phyloP scores from a whole-genome alignment of 2,113 vertebrate genomes.

The Cryptotis parvus region DNA sequence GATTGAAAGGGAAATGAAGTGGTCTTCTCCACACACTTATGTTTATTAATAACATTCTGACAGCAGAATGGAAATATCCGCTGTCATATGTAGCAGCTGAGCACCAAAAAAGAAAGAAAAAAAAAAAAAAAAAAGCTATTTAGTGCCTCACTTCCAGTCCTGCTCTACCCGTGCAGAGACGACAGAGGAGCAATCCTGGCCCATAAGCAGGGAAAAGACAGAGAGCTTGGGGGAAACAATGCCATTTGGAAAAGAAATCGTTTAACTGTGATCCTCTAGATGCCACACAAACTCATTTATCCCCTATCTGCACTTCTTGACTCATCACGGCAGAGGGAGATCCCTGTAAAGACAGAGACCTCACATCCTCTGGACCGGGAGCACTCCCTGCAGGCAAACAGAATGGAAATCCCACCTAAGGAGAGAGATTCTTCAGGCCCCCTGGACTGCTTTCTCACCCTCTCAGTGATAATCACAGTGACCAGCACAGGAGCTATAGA shows the following conservation, averaged over 20 bases:
- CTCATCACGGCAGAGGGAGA: background rate
- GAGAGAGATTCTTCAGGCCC: slow-evolving; percentile 37
- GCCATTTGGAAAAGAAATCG: background rate
- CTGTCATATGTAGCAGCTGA: slow-evolving; percentile 96
- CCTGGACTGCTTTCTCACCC: slow-evolving; percentile 30
- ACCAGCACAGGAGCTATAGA: slow-evolving; percentile 72
- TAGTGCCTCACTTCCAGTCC: slow-evolving; percentile 82
- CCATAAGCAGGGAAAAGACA: background rate
- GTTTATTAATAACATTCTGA: slow-evolving; percentile 99
- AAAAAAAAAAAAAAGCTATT: slow-evolving; percentile 78
- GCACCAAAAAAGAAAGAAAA: too few relatives aligned
- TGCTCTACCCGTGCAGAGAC: slow-evolving; percentile 71
- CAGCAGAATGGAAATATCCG: slow-evolving; percentile 99
- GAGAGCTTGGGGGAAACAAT: background rate
- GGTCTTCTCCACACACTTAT: slow-evolving; percentile 97
- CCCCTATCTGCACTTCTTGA: background rate
- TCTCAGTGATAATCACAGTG: slow-evolving; percentile 73
- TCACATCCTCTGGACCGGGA: background rate
- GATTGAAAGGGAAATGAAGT: slow-evolving; percentile 96
- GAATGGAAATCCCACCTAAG: slow-evolving; percentile 61
- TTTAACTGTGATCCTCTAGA: background rate
- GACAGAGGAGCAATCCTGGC: background rate
- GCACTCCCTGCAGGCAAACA: slow-evolving; percentile 71
- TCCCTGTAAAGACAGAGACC: background rate
- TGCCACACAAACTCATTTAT: background rate